These are phyloP conservation scores for Myanophis thanlyinensis DNA, from an alignment of 2,113 vertebrate species.

Conservation along the genomic window DNA sequence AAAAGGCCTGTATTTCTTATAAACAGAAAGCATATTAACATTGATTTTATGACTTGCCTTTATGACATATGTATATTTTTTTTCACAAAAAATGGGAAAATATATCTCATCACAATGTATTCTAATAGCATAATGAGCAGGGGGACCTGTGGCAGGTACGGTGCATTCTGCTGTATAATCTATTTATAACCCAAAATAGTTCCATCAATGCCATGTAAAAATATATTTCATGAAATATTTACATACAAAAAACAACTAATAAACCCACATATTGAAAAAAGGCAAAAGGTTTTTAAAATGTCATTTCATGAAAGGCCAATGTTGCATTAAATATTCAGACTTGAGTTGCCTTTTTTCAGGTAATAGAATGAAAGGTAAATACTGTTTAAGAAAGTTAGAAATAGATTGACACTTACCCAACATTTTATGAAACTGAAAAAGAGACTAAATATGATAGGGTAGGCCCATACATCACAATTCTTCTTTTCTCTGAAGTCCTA, in stretches of 20 bases:
- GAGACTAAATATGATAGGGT: neutral
- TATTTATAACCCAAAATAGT: neutral
- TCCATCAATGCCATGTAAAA: constrained; percentile 10
- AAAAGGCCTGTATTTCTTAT: constrained; percentile 25
- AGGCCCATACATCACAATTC: neutral
- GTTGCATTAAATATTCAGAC: constrained; percentile 26
- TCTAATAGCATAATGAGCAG: constrained; percentile 28
- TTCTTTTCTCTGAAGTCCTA: neutral
- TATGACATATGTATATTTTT: rapidly evolving
- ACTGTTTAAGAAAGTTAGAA: constrained; percentile 35
- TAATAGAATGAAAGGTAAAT: constrained; percentile 33
- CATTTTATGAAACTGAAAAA: neutral
- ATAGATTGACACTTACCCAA: constrained; percentile 23
- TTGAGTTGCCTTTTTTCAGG: neutral
- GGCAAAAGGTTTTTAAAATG: constrained; percentile 30
- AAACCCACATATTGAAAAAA: constrained; percentile 41
- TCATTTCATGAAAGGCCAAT: constrained; percentile 36
- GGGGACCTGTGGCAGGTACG: neutral
- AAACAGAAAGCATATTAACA: constrained; percentile 25
- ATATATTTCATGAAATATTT: constrained; percentile 29
- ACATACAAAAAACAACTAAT: constrained; percentile 50
- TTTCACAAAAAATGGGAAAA: constrained; percentile 1
- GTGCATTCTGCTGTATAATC: constrained; percentile 9
- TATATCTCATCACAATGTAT: constrained; percentile 11
- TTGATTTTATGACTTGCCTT: neutral